These are phyloP conservation scores for Pseudochirops cupreus DNA, from an alignment of 2,797 vertebrate genomes.

Conservation along the genomic window DNA sequence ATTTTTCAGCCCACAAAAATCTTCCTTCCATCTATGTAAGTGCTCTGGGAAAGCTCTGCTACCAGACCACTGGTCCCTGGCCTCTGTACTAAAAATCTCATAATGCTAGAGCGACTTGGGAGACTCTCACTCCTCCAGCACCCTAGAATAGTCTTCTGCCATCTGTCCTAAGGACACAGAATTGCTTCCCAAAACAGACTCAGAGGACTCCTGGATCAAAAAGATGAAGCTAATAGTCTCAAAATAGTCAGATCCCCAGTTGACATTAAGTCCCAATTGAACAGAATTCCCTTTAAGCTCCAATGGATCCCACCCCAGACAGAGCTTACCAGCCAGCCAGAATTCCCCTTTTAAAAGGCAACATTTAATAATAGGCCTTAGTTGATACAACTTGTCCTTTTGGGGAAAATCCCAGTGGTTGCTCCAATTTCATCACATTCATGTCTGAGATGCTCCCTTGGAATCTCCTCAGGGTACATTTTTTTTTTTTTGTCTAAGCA, in stretches of 20 bases:
- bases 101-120: neutral
- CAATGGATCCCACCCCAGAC: neutral
- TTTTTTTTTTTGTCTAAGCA: neutral
- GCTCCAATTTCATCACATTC: neutral
- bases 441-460: neutral
- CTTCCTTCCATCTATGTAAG: constrained; percentile 44
- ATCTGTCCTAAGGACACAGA: neutral
- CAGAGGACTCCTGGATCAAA: constrained; percentile 34
- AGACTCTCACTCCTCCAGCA: neutral
- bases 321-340: neutral
- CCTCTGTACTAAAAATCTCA: neutral
- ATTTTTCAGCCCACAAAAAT: constrained; percentile 59
- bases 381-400: neutral
- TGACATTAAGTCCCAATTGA: neutral
- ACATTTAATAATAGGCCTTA: neutral
- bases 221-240: neutral
- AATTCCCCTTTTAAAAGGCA: neutral
- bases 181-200: constrained; percentile 7
- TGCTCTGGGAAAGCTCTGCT: neutral
- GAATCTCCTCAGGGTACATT: neutral
- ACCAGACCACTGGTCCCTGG: neutral
- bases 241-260: neutral
- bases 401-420: neutral
- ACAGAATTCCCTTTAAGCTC: neutral
- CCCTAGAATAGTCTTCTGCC: neutral